phyloP scores from a whole-genome alignment of 2,888 invertebrate genomes.

The Metacarcinus magister region DNA sequence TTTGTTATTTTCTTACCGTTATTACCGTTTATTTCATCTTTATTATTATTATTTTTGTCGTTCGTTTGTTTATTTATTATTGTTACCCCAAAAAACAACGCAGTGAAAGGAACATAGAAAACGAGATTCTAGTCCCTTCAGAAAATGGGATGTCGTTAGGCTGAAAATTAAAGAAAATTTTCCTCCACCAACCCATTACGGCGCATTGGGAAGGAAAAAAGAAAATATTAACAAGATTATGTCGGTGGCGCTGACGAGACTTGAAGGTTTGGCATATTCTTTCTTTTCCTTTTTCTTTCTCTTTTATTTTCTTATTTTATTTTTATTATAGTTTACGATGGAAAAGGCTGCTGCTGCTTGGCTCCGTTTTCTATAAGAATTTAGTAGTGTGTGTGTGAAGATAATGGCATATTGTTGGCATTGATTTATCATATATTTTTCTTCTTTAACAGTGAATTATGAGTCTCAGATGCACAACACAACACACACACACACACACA shows the following conservation, averaged over 20 bases:
- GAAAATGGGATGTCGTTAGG: not conserved
- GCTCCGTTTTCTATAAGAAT: no score
- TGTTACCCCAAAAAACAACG: not conserved
- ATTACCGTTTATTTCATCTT: not conserved
- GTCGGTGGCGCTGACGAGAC: not conserved
- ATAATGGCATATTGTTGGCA: no score
- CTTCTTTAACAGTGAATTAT: no score
- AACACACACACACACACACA: conserved; percentile 39
- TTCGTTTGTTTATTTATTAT: no score
- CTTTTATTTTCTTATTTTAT: not conserved
- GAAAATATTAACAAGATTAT: conserved; percentile 27
- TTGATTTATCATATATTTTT: no score
- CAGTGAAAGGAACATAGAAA: not conserved
- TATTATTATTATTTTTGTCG: not conserved
- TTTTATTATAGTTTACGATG: not conserved
- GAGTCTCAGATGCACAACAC: not conserved
- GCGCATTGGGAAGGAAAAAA: not conserved
- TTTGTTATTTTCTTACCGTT: not conserved
- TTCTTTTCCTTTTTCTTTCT: not conserved
- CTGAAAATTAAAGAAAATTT: not conserved
- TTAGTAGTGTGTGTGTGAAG: no score
- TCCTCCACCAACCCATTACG: not conserved
- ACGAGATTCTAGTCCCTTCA: not conserved
- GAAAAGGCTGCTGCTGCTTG: no score
- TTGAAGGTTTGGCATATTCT: not conserved